Conservation (phyloP, 2,797 vertebrate species). For the Miichthys miiuy region DNA sequence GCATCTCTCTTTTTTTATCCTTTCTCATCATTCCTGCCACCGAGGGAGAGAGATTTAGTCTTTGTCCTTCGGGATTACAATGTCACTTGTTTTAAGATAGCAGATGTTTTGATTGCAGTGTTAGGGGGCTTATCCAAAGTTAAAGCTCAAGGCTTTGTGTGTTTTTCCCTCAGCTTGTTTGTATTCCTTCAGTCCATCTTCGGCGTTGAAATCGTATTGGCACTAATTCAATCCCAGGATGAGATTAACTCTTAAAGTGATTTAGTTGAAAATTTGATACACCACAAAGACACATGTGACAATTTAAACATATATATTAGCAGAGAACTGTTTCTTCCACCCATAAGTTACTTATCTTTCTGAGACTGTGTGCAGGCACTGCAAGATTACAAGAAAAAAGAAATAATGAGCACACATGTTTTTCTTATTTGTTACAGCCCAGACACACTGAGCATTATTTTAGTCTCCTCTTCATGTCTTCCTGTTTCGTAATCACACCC, state of each 20-base stretch:
- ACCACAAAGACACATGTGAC: constrained; percentile 66
- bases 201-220: constrained; percentile 77
- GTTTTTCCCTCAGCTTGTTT: constrained; percentile 71
- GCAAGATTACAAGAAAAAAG: constrained; percentile 16
- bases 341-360: constrained; percentile 52
- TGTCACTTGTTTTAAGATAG: constrained; percentile 90
- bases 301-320: constrained; percentile 75
- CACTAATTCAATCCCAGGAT: constrained; percentile 80
- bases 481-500: constrained; percentile 52
- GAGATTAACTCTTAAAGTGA: constrained; percentile 79
- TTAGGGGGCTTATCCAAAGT: constrained; percentile 85
- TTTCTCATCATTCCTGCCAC: constrained; percentile 77
- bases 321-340: constrained; percentile 53
- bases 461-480: constrained; percentile 29
- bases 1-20: constrained; percentile 78
- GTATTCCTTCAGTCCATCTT: constrained; percentile 75
- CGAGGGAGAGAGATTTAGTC: constrained; percentile 80
- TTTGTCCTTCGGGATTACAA: constrained; percentile 89
- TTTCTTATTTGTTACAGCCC: constrained; percentile 33
- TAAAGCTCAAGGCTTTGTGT: constrained; percentile 84
- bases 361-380: background rate
- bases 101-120: constrained; percentile 87
- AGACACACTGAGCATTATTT: constrained; percentile 38
- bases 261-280: constrained; percentile 75
- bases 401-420: constrained; percentile 32